These are phyloP conservation scores for Terebella lapidaria DNA, from an alignment of 2,888 invertebrate genomes.

Conservation along the genomic window DNA sequence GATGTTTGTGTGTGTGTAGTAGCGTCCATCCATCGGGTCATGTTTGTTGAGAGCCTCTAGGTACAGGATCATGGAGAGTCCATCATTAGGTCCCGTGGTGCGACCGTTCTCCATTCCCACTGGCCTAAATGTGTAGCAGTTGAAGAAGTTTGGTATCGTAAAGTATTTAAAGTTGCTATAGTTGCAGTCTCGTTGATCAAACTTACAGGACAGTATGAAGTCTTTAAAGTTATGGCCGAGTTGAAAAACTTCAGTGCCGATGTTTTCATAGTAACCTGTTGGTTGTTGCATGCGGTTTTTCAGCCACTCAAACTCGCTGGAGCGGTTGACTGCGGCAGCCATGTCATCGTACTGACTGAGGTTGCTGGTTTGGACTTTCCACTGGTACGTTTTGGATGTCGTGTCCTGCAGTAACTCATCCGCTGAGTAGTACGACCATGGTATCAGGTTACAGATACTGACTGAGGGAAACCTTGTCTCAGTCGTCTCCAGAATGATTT, in stretches of 20 bases:
- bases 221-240: constrained; percentile 37
- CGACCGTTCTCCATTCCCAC: constrained; percentile 31
- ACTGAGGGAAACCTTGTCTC: constrained; percentile 46
- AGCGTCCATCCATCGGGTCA: constrained; percentile 36
- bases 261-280: constrained; percentile 40
- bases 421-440: constrained; percentile 37
- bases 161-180: constrained; percentile 34
- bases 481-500: background rate
- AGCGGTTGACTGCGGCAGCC: background rate
- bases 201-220: constrained; percentile 39
- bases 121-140: constrained; percentile 45
- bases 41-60: constrained; percentile 43
- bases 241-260: constrained; percentile 32
- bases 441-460: constrained; percentile 43
- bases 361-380: constrained; percentile 10
- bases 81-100: constrained; percentile 44
- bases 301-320: constrained; percentile 5
- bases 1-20: constrained; percentile 39
- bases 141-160: constrained; percentile 44
- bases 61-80: constrained; percentile 42
- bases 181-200: constrained; percentile 33
- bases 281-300: constrained; percentile 9
- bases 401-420: constrained; percentile 20
- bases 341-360: background rate
- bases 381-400: constrained; percentile 3